Evolutionary conservation across 1,140 invertebrate species (phyloP).

Genomic region (Drosophila kohkoa): DNA sequence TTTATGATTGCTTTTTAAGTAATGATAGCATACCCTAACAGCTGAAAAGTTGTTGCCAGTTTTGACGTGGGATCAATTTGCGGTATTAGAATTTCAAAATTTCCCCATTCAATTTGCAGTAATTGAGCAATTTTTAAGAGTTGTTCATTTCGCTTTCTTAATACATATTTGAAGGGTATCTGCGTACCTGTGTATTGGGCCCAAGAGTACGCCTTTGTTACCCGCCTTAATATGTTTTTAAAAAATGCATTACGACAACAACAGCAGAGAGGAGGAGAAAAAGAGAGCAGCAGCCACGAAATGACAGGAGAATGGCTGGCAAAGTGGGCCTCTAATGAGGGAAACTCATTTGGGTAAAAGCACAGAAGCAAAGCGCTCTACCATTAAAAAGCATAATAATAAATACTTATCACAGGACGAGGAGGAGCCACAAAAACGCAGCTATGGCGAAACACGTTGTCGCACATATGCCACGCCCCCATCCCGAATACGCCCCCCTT

Average conservation of each 20-base stretch:
- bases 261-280: neutral
- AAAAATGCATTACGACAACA: constrained; percentile 30
- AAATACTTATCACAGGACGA: constrained; percentile 69
- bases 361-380: constrained; percentile 62
- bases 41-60: neutral
- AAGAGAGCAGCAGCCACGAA: neutral
- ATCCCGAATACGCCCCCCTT: constrained; percentile 12
- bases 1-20: constrained; percentile 7
- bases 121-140: neutral
- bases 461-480: constrained; percentile 40
- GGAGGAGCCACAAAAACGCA: constrained; percentile 54
- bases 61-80: neutral
- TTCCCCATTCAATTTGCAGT: neutral
- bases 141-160: neutral
- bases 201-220: neutral
- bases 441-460: constrained; percentile 35
- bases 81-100: neutral
- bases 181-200: constrained; percentile 5
- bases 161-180: neutral
- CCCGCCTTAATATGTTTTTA: constrained; percentile 22
- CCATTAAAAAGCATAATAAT: constrained; percentile 82
- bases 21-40: constrained; percentile 16
- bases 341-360: constrained; percentile 82
- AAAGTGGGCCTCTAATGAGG: constrained; percentile 67
- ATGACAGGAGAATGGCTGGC: constrained; percentile 27